Percentiles rank a stretch among this genome's conserved stretches.
These are phyloP conservation scores for Palloptera scutellata DNA, from an alignment of 2,888 invertebrate genomes.

Conservation along the genomic window DNA sequence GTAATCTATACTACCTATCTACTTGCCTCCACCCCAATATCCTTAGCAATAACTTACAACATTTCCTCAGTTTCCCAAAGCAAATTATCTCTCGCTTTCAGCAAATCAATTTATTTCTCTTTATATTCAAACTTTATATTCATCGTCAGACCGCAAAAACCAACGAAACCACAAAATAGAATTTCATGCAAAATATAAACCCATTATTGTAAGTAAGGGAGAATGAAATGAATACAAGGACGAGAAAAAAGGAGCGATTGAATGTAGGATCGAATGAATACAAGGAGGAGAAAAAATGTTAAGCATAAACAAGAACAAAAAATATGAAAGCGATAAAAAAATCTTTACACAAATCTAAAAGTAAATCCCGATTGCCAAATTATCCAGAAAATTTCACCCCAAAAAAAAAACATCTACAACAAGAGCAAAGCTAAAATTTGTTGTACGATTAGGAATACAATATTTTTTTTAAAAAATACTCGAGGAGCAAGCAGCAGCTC, in stretches of 20 bases:
- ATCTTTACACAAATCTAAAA: background rate
- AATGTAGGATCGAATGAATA: constrained; percentile 3
- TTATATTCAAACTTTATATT: background rate
- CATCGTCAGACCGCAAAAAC: background rate
- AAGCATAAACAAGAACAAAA: too few relatives aligned
- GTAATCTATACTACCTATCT: too few relatives aligned
- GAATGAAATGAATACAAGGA: constrained; percentile 20
- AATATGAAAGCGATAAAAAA: background rate
- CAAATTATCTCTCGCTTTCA: constrained; percentile 1
- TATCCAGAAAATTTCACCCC: constrained; percentile 51
- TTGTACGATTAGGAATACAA: too few relatives aligned
- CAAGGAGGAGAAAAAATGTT: constrained; percentile 9
- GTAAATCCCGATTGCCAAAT: constrained; percentile 56
- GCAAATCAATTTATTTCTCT: constrained; percentile 15
- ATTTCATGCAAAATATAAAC: constrained; percentile 19
- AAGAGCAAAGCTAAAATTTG: background rate
- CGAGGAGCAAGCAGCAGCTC: constrained; percentile 5
- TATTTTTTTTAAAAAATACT: background rate
- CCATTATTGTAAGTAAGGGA: constrained; percentile 10
- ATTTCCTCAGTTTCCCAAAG: constrained; percentile 41
- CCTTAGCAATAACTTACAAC: constrained; percentile 22
- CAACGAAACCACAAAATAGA: background rate
- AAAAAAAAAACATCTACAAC: constrained; percentile 36
- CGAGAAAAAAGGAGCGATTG: background rate
- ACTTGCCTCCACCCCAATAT: background rate